Evolutionary conservation across 2,797 vertebrate genomes (phyloP), one percentile per base, ranked within the genome.

Genomic region (Pteronotus mesoamericanus): DNA sequence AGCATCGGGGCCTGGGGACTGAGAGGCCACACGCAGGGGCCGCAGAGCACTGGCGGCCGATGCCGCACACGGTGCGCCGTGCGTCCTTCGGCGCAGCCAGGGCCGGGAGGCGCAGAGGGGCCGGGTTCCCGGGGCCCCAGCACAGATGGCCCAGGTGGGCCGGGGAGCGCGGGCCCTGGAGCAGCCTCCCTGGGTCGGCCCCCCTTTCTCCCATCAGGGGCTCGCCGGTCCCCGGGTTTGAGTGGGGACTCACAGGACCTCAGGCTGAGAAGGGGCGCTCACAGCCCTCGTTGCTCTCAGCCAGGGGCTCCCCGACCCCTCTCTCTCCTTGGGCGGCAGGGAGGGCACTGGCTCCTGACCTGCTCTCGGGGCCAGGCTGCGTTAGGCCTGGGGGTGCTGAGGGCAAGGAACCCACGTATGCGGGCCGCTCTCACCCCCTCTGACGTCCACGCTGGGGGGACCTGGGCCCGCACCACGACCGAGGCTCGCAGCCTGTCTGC

Each of bases 21-120:
- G 4, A 32, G 37, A 32, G 12, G 12, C 42, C 26, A 18, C 71
- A 22, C 6, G 2, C 6, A 0, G 55, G 53, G 46, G 34, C 66
- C 10, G 15, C 61, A 24, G 24, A 22, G 55, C 26, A 9, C 72
- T 0, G 15, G 10, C n/a, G 24, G 55, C 42, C 1, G 8, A 37
- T 2, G 18, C 32, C 68, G 12, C 0, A 0, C 6, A 3, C 39
- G 4, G 0, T 0, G 7, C 39, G 3, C 7, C 12, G 48, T 10
- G 15, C 21, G 22, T 3, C 22, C 39, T 18, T n/a, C 68, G 75
- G 21, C 34, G 19, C 22, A 14, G 19, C 16, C 11, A 44, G 68
- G 68, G n/a, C 46, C 2, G 0, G 6, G 46, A 26, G 32, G n/a
- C 24, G 39, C 18, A 57, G 18, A 55, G 57, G n/a, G 57, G 22